phyloP scores from a whole-genome alignment of 2,888 invertebrate species.

The Beris morrisii region DNA sequence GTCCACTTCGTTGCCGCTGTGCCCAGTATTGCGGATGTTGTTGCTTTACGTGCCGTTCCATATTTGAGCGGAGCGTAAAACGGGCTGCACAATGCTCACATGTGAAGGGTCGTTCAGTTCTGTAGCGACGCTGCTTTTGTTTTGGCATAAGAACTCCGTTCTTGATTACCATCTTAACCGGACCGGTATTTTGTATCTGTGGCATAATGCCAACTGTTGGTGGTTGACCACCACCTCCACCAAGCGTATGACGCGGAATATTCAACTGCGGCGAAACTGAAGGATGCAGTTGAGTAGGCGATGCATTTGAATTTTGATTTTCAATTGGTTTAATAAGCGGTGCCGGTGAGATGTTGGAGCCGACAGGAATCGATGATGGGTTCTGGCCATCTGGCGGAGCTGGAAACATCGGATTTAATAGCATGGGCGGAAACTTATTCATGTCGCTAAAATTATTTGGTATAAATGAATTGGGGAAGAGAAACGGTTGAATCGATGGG shows the following conservation, averaged over 20 bases:
- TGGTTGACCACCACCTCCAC: background rate
- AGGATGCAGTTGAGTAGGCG: constrained; percentile 23
- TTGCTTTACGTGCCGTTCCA: constrained; percentile 93
- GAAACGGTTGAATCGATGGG: constrained; percentile 66
- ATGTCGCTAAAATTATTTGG: constrained; percentile 60
- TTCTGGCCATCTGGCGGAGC: constrained; percentile 30
- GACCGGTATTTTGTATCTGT: constrained; percentile 56
- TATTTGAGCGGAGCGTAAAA: constrained; percentile 89
- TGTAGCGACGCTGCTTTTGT: constrained; percentile 85
- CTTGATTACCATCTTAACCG: constrained; percentile 84
- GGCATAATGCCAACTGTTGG: constrained; percentile 33
- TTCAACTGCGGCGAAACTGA: constrained; percentile 36
- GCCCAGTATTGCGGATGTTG: constrained; percentile 92
- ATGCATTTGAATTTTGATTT: constrained; percentile 30
- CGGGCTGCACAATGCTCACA: constrained; percentile 89
- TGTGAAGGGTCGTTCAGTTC: constrained; percentile 87
- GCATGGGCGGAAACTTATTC: constrained; percentile 61
- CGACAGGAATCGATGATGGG: background rate
- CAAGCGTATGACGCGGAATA: constrained; percentile 35
- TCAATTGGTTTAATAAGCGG: constrained; percentile 4
- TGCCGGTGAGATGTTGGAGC: background rate
- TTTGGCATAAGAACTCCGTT: constrained; percentile 89
- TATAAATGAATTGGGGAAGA: constrained; percentile 62
- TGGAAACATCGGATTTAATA: constrained; percentile 56
- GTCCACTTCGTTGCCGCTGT: constrained; percentile 68